A percentile compares a stretch with the other conserved stretches of the same genome.
Evolutionary conservation across 2,113 vertebrate species (phyloP).

Genomic region (Galemys pyrenaicus): DNA sequence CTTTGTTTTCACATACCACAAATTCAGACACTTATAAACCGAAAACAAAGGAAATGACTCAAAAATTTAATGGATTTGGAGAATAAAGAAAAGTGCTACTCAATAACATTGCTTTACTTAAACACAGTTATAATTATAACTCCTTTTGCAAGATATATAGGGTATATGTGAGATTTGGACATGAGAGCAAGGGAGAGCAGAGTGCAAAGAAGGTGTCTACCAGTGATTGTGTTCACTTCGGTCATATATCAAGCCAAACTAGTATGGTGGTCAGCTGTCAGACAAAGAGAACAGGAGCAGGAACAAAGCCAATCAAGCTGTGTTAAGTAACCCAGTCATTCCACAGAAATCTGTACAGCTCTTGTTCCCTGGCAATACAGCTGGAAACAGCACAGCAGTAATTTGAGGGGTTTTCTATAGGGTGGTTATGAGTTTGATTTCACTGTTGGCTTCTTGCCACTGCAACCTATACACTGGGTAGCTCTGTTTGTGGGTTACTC

Average conservation of each 20-base stretch:
- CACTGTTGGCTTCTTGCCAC: constrained; percentile 68
- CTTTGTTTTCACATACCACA: constrained; percentile 35
- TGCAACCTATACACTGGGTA: constrained; percentile 54
- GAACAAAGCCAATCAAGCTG: constrained; percentile 60
- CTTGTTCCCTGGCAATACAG: constrained; percentile 31
- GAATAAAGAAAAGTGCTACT: not conserved
- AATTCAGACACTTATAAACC: constrained; percentile 42
- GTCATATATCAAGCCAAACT: constrained; percentile 51
- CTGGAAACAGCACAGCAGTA: constrained; percentile 46
- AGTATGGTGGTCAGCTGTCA: constrained; percentile 48
- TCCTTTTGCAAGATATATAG: not conserved
- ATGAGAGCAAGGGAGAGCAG: not conserved
- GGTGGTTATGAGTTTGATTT: constrained; percentile 64
- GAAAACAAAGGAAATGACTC: constrained; percentile 27
- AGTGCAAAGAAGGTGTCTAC: not conserved
- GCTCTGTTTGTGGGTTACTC: constrained; percentile 44
- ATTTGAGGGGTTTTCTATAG: constrained; percentile 64
- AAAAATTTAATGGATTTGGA: not conserved
- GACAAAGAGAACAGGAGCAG: constrained; percentile 56
- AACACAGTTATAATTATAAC: not conserved
- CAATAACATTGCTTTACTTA: not conserved
- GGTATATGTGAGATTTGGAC: not conserved
- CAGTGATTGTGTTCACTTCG: constrained; percentile 3
- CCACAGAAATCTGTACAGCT: constrained; percentile 52
- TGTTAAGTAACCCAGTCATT: constrained; percentile 45